Evolutionary conservation across 2,888 invertebrate genomes (phyloP).

Genomic region (Blomia tropicalis): DNA sequence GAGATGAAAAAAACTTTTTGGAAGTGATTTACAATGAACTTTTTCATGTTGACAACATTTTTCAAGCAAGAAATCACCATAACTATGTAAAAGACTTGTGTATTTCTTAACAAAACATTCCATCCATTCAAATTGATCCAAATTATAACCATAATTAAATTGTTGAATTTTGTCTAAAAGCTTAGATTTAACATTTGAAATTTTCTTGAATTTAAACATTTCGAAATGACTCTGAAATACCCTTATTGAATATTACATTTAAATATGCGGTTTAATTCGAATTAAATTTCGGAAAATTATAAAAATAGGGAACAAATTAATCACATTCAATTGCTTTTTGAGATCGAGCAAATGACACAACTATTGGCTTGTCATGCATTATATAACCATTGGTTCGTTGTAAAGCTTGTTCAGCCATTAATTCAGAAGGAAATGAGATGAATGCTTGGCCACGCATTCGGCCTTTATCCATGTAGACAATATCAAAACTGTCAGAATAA

Average conservation of each 20-base stretch:
- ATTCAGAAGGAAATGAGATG: slow-evolving; percentile 57
- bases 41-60: neutral
- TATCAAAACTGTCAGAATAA: slow-evolving; percentile 43
- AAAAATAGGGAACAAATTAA: too few species aligned
- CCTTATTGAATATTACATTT: too few species aligned
- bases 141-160: too few species aligned
- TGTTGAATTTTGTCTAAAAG: too few species aligned
- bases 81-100: neutral
- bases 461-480: slow-evolving; percentile 78
- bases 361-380: neutral
- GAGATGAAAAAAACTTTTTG: neutral
- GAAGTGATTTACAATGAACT: neutral
- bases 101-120: neutral
- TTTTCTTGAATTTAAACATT: too few species aligned
- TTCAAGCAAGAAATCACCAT: neutral
- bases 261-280: too few species aligned
- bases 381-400: slow-evolving; percentile 28
- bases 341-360: too few species aligned
- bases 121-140: neutral
- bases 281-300: too few species aligned
- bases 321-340: too few species aligned
- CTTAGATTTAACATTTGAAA: too few species aligned
- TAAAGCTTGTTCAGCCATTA: slow-evolving; percentile 54
- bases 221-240: too few species aligned
- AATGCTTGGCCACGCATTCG: slow-evolving; percentile 94